These are phyloP conservation scores for Agonopterix heracliana DNA, from an alignment of 2,888 invertebrate genomes.

Conservation along the genomic window DNA sequence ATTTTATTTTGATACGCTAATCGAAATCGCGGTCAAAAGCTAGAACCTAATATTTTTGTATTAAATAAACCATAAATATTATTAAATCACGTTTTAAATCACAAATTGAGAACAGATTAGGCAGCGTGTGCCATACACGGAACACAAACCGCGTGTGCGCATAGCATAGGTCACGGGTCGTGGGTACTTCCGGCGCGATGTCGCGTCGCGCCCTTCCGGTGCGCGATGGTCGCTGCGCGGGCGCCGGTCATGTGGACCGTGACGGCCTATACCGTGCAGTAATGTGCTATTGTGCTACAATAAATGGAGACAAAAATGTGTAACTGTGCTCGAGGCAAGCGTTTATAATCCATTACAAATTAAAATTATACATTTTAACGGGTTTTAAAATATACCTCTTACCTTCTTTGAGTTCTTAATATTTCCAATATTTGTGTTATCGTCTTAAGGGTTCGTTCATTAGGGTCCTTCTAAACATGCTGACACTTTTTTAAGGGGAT, in stretches of 20 bases:
- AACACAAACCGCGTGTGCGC: slow-evolving; percentile 52
- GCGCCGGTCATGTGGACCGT: slow-evolving; percentile 38
- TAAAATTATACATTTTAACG: too few species aligned
- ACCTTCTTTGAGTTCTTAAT: too few species aligned
- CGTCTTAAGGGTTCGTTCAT: too few species aligned
- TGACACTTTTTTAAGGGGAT: too few species aligned
- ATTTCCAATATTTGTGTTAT: too few species aligned
- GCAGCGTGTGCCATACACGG: slow-evolving; percentile 50
- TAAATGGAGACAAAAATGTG: slow-evolving; percentile 50
- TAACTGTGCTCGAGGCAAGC: slow-evolving; percentile 15
- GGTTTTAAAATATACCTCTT: too few species aligned
- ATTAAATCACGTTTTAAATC: not conserved
- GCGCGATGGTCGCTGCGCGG: slow-evolving; percentile 38
- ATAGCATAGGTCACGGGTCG: slow-evolving; percentile 56
- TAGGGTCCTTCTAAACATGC: too few species aligned
- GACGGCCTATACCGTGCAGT: slow-evolving; percentile 38
- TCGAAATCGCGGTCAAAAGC: too few species aligned
- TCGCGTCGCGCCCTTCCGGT: slow-evolving; percentile 70
- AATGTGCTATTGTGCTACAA: slow-evolving; percentile 57
- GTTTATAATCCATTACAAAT: slow-evolving; percentile 1
- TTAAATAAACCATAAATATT: too few species aligned
- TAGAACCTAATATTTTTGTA: too few species aligned
- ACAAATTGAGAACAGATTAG: slow-evolving; percentile 7
- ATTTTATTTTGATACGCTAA: too few species aligned
- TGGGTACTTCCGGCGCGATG: slow-evolving; percentile 55